A percentile compares a stretch with the other conserved stretches of the same genome.
These are phyloP conservation scores for Rhodeus uyekii DNA, from an alignment of 2,797 vertebrate species.

Conservation along the genomic window DNA sequence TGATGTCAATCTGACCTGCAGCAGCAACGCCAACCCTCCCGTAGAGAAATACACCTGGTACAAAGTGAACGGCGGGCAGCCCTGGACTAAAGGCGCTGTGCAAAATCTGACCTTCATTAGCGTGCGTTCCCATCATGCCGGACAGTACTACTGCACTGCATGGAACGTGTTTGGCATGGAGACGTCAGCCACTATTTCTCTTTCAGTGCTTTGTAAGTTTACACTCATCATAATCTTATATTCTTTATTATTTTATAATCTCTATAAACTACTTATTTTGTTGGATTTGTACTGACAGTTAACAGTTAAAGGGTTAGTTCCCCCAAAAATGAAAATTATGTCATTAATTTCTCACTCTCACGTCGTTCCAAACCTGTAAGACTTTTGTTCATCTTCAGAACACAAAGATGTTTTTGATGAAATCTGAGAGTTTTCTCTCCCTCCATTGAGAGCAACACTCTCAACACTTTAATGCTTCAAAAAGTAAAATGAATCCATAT, in stretches of 20 bases:
- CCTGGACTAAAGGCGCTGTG: constrained; percentile 65
- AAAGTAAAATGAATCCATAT: too few relatives aligned
- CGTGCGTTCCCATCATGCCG: constrained; percentile 69
- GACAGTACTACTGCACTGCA: constrained; percentile 77
- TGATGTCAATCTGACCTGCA: constrained; percentile 73
- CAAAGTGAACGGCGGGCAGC: constrained; percentile 68
- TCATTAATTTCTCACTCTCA: too few relatives aligned
- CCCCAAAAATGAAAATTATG: too few relatives aligned
- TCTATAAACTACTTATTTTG: not conserved
- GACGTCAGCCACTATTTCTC: constrained; percentile 64
- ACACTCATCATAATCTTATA: not conserved
- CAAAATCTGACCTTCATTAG: constrained; percentile 72
- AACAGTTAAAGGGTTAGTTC: too few relatives aligned
- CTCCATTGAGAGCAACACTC: too few relatives aligned
- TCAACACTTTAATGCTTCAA: too few relatives aligned
- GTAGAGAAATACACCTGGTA: constrained; percentile 74
- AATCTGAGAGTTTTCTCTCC: too few relatives aligned
- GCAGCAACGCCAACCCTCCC: constrained; percentile 71
- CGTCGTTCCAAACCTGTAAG: too few relatives aligned
- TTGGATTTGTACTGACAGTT: too few relatives aligned
- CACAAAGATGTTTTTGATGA: too few relatives aligned
- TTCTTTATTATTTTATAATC: not conserved
- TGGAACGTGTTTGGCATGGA: constrained; percentile 74
- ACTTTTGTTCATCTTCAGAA: too few relatives aligned
- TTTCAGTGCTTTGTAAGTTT: constrained; percentile 79